These are phyloP conservation scores for Nylanderia fulva DNA, from an alignment of 1,140 invertebrate species.

Conservation along the genomic window DNA sequence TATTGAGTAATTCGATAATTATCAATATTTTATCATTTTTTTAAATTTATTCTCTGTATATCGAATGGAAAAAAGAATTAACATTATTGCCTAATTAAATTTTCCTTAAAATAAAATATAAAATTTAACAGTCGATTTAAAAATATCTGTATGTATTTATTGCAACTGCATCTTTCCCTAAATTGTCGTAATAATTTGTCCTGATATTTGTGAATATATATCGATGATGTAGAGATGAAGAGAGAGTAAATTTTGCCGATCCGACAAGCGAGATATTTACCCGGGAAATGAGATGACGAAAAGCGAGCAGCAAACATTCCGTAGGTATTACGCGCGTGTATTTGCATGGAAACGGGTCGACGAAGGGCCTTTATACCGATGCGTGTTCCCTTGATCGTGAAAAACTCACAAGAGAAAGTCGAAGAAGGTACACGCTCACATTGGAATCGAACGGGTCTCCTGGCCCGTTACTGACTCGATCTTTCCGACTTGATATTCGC, in stretches of 20 bases:
- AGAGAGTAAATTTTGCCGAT: conserved; percentile 32
- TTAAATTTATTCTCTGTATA: background rate
- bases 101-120: background rate
- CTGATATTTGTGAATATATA: conserved; percentile 18
- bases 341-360: conserved; percentile 63
- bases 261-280: conserved; percentile 56
- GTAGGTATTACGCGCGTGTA: conserved; percentile 43
- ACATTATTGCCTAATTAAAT: background rate
- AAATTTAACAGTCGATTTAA: background rate
- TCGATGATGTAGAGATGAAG: conserved; percentile 27
- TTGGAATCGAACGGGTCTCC: conserved; percentile 30
- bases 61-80: too few relatives aligned
- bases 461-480: conserved; percentile 42
- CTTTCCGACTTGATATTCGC: conserved; percentile 62
- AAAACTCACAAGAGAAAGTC: conserved; percentile 62
- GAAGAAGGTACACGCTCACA: conserved; percentile 32
- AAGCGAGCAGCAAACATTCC: conserved; percentile 51
- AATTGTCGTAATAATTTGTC: conserved; percentile 30
- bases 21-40: background rate
- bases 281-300: conserved; percentile 55
- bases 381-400: conserved; percentile 61
- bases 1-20: background rate
- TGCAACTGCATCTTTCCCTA: conserved; percentile 11
- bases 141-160: background rate
- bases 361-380: conserved; percentile 54